Percentiles rank a stretch among this genome's conserved stretches.
Conservation (phyloP, 1,140 invertebrate species). For the Mycetomoellerius zeteki region DNA sequence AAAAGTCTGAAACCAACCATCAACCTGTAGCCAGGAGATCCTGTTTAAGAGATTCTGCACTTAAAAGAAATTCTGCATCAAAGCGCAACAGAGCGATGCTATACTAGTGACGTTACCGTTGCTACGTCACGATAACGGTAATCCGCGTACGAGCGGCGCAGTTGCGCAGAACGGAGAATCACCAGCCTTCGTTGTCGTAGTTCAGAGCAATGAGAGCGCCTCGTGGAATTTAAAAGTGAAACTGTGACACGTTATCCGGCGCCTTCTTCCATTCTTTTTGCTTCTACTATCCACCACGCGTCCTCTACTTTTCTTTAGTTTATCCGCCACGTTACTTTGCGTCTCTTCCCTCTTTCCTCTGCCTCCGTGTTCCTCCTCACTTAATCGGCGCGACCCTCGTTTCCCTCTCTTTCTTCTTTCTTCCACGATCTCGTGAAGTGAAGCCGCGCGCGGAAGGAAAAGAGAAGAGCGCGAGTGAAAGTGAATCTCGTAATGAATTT, state of each 20-base stretch:
- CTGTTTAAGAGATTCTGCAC: background rate
- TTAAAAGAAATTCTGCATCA: background rate
- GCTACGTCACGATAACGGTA: constrained; percentile 82
- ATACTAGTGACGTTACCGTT: constrained; percentile 80
- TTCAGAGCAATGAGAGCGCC: constrained; percentile 67
- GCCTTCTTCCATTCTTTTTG: background rate
- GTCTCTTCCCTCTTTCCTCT: no score
- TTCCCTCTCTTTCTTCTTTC: background rate
- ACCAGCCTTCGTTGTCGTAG: constrained; percentile 62
- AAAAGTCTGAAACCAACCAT: background rate
- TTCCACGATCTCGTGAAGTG: constrained; percentile 17
- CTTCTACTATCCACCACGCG: background rate
- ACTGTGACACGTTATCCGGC: constrained; percentile 80
- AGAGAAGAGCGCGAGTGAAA: constrained; percentile 72
- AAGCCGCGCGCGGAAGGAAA: constrained; percentile 58
- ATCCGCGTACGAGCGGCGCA: constrained; percentile 81
- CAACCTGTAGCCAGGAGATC: background rate
- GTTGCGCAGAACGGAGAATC: constrained; percentile 47
- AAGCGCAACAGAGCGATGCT: background rate
- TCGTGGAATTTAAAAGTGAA: constrained; percentile 86
- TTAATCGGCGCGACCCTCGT: background rate
- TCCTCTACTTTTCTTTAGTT: background rate
- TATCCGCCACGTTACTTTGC: background rate
- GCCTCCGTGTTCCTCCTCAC: background rate
- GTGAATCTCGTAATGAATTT: constrained; percentile 71